These are phyloP conservation scores for Lepisosteus oculatus DNA, from an alignment of 2,113 vertebrate genomes.

Conservation along the genomic window DNA sequence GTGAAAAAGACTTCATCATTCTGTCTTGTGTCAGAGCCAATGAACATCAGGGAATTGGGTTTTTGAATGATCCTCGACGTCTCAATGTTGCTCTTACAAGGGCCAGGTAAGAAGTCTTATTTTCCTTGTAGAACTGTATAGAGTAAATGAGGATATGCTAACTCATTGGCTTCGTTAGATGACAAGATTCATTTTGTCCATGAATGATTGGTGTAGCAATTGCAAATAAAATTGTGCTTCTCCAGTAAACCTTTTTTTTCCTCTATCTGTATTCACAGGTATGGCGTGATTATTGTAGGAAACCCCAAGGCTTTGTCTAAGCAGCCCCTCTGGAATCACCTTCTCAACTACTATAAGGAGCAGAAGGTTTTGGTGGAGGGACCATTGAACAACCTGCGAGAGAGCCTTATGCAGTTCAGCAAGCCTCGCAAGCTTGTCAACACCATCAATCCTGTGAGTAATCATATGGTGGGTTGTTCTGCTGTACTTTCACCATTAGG, in stretches of 20 bases:
- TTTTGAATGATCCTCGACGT: slow-evolving; percentile 91
- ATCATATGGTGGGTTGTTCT: too few species aligned
- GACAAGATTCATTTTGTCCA: too few species aligned
- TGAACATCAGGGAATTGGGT: slow-evolving; percentile 96
- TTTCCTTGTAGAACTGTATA: too few species aligned
- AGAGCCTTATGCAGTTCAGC: slow-evolving; percentile 99
- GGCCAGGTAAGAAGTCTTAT: slow-evolving; percentile 70
- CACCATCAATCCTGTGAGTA: slow-evolving; percentile 94
- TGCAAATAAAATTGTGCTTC: too few species aligned
- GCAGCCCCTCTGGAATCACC: slow-evolving; percentile 96
- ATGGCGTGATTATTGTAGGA: slow-evolving; percentile 95
- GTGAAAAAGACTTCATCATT: slow-evolving; percentile 98
- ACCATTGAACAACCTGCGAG: slow-evolving; percentile 94
- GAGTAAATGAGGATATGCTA: too few species aligned
- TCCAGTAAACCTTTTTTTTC: too few species aligned
- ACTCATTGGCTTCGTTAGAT: too few species aligned
- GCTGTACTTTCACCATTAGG: too few species aligned
- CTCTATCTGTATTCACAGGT: slow-evolving; percentile 54
- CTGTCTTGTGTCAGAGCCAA: slow-evolving; percentile 95
- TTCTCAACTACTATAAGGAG: slow-evolving; percentile 98
- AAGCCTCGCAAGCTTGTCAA: slow-evolving; percentile 97
- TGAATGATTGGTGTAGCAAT: too few species aligned
- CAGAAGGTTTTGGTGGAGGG: slow-evolving; percentile 97
- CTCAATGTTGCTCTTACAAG: slow-evolving; percentile 96
- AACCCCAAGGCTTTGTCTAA: slow-evolving; percentile 97